Evolutionary conservation across 2,113 vertebrate genomes (phyloP).

Genomic region (Thamnophis sirtalis): DNA sequence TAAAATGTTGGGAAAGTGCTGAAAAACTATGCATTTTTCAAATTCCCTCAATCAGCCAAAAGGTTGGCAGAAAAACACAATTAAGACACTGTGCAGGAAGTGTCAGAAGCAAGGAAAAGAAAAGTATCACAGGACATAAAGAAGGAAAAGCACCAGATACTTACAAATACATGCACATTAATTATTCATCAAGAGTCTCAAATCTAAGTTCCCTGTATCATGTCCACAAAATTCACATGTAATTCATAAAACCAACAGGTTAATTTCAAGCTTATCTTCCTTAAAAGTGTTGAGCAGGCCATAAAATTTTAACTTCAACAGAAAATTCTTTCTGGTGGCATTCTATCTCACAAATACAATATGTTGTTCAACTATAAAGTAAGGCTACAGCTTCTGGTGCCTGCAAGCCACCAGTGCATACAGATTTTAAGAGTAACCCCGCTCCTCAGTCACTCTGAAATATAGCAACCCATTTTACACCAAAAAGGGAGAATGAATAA

Average conservation of each 20-base stretch:
- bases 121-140: not conserved
- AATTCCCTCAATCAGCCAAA: not conserved
- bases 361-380: not conserved
- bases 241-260: not conserved
- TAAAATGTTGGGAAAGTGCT: not conserved
- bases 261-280: not conserved
- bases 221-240: not conserved
- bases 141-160: not conserved
- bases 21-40: not conserved
- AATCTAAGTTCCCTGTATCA: not conserved
- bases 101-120: not conserved
- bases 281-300: not conserved
- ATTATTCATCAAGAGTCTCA: not conserved
- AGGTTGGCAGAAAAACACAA: not conserved
- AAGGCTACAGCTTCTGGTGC: not conserved
- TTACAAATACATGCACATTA: not conserved
- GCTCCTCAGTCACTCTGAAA: not conserved
- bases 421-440: not conserved
- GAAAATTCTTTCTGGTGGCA: not conserved
- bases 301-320: not conserved
- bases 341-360: not conserved
- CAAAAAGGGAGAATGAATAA: constrained; percentile 2
- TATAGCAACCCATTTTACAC: not conserved
- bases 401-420: not conserved
- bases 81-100: not conserved